phyloP scores from a whole-genome alignment of 1,140 invertebrate genomes.

The Meloidogyne chitwoodi region DNA sequence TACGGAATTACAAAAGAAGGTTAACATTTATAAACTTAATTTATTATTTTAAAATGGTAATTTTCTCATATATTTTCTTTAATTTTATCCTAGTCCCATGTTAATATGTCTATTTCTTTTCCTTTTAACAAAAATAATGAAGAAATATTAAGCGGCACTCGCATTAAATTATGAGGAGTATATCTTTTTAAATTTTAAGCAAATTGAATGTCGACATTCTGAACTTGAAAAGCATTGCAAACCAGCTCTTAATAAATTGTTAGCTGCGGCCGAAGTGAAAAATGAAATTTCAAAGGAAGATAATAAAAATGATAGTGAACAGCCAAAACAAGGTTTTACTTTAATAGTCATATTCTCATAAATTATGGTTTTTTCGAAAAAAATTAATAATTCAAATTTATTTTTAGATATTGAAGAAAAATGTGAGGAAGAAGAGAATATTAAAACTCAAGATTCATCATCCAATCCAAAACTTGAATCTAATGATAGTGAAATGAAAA shows the following conservation, averaged over 20 bases:
- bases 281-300: background rate
- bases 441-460: background rate
- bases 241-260: slow-evolving; percentile 5
- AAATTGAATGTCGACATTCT: slow-evolving; percentile 19
- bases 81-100: no score
- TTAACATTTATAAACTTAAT: background rate
- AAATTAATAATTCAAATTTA: background rate
- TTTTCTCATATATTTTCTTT: no score
- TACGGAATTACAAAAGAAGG: slow-evolving; percentile 10
- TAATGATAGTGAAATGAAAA: background rate
- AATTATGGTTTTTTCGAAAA: background rate
- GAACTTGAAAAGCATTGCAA: slow-evolving; percentile 16
- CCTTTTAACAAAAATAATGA: no score
- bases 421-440: background rate
- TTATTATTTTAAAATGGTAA: background rate
- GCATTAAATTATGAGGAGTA: no score
- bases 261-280: background rate
- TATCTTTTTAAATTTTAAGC: background rate
- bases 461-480: background rate
- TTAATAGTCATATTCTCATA: background rate
- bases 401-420: background rate
- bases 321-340: background rate
- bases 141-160: no score
- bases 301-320: background rate
- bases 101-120: no score